Conservation (phyloP, 2,113 vertebrate species). For the Callionymus lyra region DNA sequence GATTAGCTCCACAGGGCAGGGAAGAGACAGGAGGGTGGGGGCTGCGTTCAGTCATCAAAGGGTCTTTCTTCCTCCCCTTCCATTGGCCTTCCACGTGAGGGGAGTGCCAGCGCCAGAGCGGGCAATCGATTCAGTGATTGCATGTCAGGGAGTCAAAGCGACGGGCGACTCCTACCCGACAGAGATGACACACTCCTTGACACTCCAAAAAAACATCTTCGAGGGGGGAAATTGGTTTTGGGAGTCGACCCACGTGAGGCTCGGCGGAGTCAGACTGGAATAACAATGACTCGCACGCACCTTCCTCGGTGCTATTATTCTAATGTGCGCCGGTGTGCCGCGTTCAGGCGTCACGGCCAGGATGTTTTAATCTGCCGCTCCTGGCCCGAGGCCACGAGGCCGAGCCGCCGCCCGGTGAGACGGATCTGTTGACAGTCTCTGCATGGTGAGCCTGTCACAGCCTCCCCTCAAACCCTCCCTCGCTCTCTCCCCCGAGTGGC, state of each 20-base stretch:
- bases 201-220: slow-evolving; percentile 6
- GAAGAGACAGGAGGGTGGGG: slow-evolving; percentile 39
- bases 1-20: slow-evolving; percentile 64
- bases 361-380: slow-evolving; percentile 52
- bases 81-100: slow-evolving; percentile 25
- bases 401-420: slow-evolving; percentile 50
- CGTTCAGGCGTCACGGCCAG: slow-evolving; percentile 46
- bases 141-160: slow-evolving; percentile 26
- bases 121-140: slow-evolving; percentile 47
- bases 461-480: slow-evolving; percentile 44
- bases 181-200: slow-evolving; percentile 12
- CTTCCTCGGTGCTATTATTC: slow-evolving; percentile 30
- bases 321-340: slow-evolving; percentile 22
- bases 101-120: slow-evolving; percentile 54
- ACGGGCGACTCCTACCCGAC: slow-evolving; percentile 10
- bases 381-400: slow-evolving; percentile 57
- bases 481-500: slow-evolving; percentile 43
- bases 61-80: slow-evolving; percentile 27
- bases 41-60: slow-evolving; percentile 59
- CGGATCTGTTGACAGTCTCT: slow-evolving; percentile 66
- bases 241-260: background rate
- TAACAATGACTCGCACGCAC: slow-evolving; percentile 37
- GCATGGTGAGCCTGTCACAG: slow-evolving; percentile 60
- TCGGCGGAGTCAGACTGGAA: slow-evolving; percentile 24
- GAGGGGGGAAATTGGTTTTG: background rate